Evolutionary conservation across 2,888 invertebrate genomes (phyloP).

Genomic region (Subacronicta megacephala): DNA sequence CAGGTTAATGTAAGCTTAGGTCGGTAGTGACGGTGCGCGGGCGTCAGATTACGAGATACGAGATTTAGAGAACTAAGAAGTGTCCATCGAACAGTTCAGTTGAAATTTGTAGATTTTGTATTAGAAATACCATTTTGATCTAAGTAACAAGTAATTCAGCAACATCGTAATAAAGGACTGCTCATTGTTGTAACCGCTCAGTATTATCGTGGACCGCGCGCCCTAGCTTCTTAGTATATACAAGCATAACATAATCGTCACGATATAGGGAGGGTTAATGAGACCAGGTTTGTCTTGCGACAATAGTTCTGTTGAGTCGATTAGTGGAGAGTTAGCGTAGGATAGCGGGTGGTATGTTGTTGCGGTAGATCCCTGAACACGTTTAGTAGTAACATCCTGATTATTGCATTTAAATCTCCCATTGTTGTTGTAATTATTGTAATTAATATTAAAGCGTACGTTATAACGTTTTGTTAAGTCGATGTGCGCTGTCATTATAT

Average conservation of each 20-base stretch:
- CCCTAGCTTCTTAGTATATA: constrained; percentile 65
- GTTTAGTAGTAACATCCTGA: constrained; percentile 46
- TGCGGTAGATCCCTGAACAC: constrained; percentile 52
- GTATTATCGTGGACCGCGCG: constrained; percentile 75
- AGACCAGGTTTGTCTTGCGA: constrained; percentile 30
- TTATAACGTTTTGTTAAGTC: constrained; percentile 48
- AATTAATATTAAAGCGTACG: constrained; percentile 42
- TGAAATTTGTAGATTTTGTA: constrained; percentile 15
- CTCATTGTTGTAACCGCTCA: constrained; percentile 55
- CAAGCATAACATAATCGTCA: constrained; percentile 47
- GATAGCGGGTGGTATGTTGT: constrained; percentile 35
- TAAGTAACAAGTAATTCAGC: constrained; percentile 9
- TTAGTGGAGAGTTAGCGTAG: constrained; percentile 37
- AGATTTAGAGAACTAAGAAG: constrained; percentile 12
- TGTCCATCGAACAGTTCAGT: constrained; percentile 22
- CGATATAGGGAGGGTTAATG: constrained; percentile 52
- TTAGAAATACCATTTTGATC: constrained; percentile 2
- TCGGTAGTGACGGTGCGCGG: constrained; percentile 83
- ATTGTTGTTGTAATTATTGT: constrained; percentile 61
- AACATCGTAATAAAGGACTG: constrained; percentile 21
- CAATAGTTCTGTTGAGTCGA: constrained; percentile 34
- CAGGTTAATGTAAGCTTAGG: constrained; percentile 72
- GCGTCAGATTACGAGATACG: constrained; percentile 48
- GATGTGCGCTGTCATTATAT: constrained; percentile 57
- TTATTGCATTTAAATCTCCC: constrained; percentile 52